These are phyloP conservation scores for Gymnopithys bicolor DNA, from an alignment of 2,797 vertebrate species.

Conservation along the genomic window DNA sequence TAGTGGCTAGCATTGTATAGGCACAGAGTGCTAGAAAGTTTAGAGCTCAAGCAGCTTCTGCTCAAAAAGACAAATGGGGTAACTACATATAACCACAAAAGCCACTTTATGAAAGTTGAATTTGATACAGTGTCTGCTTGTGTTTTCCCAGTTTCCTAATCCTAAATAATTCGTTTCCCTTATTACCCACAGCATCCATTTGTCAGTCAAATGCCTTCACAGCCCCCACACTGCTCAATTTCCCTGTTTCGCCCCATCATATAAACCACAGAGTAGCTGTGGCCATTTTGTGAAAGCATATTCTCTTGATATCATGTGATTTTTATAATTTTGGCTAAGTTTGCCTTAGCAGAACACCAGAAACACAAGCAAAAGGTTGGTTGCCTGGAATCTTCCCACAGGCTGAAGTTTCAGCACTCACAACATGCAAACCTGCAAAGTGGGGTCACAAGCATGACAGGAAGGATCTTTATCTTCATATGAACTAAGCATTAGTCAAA, in stretches of 20 bases:
- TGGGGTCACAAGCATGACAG: neutral
- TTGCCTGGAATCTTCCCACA: neutral
- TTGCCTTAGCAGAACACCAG: neutral
- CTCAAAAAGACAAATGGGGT: neutral
- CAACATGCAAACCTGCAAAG: neutral
- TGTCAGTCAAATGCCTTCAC: neutral
- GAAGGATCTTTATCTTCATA: neutral
- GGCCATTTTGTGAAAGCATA: neutral
- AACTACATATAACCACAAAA: conserved; percentile 18
- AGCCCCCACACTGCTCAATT: neutral
- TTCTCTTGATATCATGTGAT: neutral
- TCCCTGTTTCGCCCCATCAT: neutral
- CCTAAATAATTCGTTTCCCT: conserved; percentile 11
- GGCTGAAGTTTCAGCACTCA: neutral
- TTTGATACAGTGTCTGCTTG: neutral
- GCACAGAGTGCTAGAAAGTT: neutral
- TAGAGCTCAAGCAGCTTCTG: neutral
- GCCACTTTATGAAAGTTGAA: conserved; percentile 1
- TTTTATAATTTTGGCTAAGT: neutral
- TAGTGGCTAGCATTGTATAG: neutral
- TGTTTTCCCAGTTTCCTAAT: conserved; percentile 20
- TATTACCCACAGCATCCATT: neutral
- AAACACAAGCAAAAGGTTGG: neutral
- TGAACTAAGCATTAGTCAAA: neutral
- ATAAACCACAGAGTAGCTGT: neutral